Conservation (phyloP, 2,888 invertebrate species). For the Aphrophora alni region DNA sequence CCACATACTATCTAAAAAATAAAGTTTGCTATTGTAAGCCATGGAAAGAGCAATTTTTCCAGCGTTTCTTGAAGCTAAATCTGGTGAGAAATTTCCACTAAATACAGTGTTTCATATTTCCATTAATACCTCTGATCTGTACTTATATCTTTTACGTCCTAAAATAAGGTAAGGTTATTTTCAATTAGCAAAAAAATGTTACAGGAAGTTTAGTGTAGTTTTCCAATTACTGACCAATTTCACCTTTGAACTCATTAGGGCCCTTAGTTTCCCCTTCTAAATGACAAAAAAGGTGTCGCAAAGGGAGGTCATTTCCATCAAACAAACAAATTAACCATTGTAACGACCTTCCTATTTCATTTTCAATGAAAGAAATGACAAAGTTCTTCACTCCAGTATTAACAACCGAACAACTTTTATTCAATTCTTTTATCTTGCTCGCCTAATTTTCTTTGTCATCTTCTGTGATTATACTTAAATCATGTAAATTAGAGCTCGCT, state of each 20-base stretch:
- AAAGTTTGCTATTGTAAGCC: neutral
- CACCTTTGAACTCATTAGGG: slow-evolving; percentile 7
- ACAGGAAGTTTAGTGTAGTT: neutral
- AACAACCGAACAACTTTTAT: too few species aligned
- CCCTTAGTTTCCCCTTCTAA: slow-evolving; percentile 31
- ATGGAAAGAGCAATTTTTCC: slow-evolving; percentile 16
- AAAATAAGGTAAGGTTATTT: neutral
- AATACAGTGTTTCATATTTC: neutral
- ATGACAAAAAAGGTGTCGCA: slow-evolving; percentile 39
- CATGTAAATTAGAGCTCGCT: too few species aligned
- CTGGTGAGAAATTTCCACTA: neutral
- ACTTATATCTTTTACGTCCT: neutral
- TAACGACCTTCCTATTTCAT: too few species aligned
- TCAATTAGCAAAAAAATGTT: neutral
- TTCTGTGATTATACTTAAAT: too few species aligned
- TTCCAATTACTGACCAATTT: neutral
- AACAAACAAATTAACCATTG: slow-evolving; percentile 32
- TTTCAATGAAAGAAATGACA: too few species aligned
- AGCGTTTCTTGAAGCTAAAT: neutral
- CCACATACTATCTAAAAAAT: slow-evolving; percentile 19
- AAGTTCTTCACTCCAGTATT: too few species aligned
- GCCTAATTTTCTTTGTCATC: too few species aligned
- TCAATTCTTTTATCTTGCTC: too few species aligned
- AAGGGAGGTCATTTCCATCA: slow-evolving; percentile 42
- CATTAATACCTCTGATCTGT: slow-evolving; percentile 20